A percentile compares a stretch with the other conserved stretches of the same genome.
phyloP scores from a whole-genome alignment of 2,888 invertebrate species.

The Volucella zonaria region DNA sequence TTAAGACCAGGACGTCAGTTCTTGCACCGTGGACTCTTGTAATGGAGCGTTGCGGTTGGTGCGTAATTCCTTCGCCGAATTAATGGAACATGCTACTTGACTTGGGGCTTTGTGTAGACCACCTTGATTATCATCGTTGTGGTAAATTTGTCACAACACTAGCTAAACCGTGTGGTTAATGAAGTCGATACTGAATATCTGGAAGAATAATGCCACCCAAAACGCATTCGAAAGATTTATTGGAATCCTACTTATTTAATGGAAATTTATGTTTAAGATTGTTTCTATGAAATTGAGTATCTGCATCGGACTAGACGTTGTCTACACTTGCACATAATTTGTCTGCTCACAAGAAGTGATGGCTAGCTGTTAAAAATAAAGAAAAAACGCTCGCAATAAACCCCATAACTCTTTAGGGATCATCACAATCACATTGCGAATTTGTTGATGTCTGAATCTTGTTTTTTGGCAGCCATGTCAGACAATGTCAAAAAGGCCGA shows the following conservation, averaged over 20 bases:
- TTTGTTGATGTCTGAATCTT: too few relatives aligned
- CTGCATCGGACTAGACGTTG: background rate
- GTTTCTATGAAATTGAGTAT: conserved; percentile 24
- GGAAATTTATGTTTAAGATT: conserved; percentile 39
- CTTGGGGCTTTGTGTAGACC: conserved; percentile 52
- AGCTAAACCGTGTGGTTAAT: conserved; percentile 60
- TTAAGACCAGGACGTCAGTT: conserved; percentile 17
- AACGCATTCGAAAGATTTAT: conserved; percentile 59
- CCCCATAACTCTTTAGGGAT: too few relatives aligned
- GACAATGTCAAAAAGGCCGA: too few relatives aligned
- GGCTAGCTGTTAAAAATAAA: too few relatives aligned
- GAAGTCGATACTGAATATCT: conserved; percentile 45
- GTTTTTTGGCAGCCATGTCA: too few relatives aligned
- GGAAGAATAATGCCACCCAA: conserved; percentile 62
- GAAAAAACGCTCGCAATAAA: too few relatives aligned
- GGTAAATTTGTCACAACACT: conserved; percentile 72
- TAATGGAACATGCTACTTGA: conserved; percentile 65
- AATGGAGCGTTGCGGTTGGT: background rate
- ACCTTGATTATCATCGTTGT: conserved; percentile 71
- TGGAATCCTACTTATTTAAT: conserved; percentile 22
- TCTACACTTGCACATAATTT: too few relatives aligned
- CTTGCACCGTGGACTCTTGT: conserved; percentile 10
- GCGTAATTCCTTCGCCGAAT: conserved; percentile 44
- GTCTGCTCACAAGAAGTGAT: too few relatives aligned
- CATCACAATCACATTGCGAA: too few relatives aligned